Percentiles rank a stretch among this genome's conserved stretches.
Evolutionary conservation across 1,140 invertebrate species (phyloP).

Genomic region (Orchesella cincta): DNA sequence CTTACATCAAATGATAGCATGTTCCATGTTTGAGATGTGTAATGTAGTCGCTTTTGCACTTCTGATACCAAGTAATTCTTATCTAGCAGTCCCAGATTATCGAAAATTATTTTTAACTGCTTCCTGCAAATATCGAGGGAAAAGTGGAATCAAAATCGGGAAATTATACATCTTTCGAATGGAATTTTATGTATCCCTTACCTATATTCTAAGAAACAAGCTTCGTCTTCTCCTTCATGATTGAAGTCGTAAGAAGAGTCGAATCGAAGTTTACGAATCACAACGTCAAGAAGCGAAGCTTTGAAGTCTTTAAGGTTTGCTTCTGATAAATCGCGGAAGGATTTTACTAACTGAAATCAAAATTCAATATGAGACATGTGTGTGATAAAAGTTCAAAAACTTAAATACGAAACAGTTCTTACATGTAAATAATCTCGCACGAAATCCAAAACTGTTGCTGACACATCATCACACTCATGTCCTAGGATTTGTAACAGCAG

Average conservation of each 20-base stretch:
- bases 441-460: conserved; percentile 60
- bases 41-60: conserved; percentile 58
- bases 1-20: conserved; percentile 53
- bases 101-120: conserved; percentile 62
- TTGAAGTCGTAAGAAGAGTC: conserved; percentile 60
- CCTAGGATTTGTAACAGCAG: conserved; percentile 61
- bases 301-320: conserved; percentile 28
- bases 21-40: conserved; percentile 59
- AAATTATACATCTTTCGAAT: background rate
- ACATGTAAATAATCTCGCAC: conserved; percentile 62
- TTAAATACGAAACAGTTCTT: no score
- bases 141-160: background rate
- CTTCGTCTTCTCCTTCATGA: conserved; percentile 64
- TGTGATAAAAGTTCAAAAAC: background rate
- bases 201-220: conserved; percentile 60
- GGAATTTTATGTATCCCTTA: conserved; percentile 26
- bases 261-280: conserved; percentile 37
- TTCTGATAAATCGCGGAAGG: conserved; percentile 9
- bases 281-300: conserved; percentile 25
- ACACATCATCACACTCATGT: conserved; percentile 64
- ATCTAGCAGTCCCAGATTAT: conserved; percentile 61
- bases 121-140: conserved; percentile 57
- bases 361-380: background rate
- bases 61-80: conserved; percentile 58
- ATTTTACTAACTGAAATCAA: conserved; percentile 42